Percentiles rank a stretch among this genome's conserved stretches.
These are phyloP conservation scores for Leptinotarsa juncta DNA, from an alignment of 2,888 invertebrate species.

Conservation along the genomic window DNA sequence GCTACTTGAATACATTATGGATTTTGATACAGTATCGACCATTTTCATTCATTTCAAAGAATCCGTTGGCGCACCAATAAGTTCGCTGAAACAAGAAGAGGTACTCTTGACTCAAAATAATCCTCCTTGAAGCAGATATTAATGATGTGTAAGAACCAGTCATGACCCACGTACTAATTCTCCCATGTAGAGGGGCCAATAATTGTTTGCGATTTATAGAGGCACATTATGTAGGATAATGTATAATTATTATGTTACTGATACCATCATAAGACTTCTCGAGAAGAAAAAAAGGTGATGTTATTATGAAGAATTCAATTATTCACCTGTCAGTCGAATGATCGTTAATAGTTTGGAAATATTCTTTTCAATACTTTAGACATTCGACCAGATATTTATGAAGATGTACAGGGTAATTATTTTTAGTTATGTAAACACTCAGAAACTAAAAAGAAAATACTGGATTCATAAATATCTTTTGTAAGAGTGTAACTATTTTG, in stretches of 20 bases:
- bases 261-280: conserved; percentile 13
- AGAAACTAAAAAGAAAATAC: too few species aligned
- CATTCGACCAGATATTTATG: too few species aligned
- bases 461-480: too few species aligned
- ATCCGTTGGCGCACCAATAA: too few species aligned
- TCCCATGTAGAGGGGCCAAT: conserved; percentile 25
- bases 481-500: too few species aligned
- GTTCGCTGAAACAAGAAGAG: too few species aligned
- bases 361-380: not conserved
- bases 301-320: not conserved
- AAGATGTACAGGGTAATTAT: too few species aligned
- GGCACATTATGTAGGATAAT: conserved; percentile 39
- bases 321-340: not conserved
- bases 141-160: not conserved
- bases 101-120: too few species aligned
- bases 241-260: conserved; percentile 34
- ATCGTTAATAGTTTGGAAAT: not conserved
- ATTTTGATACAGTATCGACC: too few species aligned
- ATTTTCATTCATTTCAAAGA: too few species aligned
- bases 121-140: not conserved
- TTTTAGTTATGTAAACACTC: too few species aligned
- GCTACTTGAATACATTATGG: too few species aligned
- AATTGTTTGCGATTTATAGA: conserved; percentile 49
- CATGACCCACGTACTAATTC: conserved; percentile 21
- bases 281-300: not conserved